Evolutionary conservation across 2,113 vertebrate genomes (phyloP).

Genomic region (Lampris incognitus): DNA sequence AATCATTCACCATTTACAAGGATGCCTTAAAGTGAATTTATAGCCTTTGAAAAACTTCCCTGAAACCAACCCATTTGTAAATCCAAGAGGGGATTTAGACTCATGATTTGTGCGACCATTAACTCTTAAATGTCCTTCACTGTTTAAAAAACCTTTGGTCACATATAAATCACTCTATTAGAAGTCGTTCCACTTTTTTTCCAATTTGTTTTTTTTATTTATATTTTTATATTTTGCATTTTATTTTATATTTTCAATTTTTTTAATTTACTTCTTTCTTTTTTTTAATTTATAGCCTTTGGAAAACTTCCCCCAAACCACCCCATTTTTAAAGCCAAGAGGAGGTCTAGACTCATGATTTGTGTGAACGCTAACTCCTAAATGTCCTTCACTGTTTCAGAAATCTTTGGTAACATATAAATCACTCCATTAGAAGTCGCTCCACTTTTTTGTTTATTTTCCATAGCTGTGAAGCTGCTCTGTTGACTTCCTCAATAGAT

Average conservation of each 20-base stretch:
- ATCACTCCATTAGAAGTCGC: too few species aligned
- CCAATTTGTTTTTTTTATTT: slow-evolving; percentile 14
- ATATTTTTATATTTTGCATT: too few species aligned
- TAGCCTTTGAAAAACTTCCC: not conserved
- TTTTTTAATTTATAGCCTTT: not conserved
- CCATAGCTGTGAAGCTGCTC: not conserved
- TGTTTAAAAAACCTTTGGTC: not conserved
- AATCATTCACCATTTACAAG: slow-evolving; percentile 29
- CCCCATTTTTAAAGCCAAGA: slow-evolving; percentile 33
- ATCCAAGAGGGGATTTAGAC: slow-evolving; percentile 36
- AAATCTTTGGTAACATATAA: too few species aligned
- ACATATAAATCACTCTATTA: too few species aligned
- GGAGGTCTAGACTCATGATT: slow-evolving; percentile 10
- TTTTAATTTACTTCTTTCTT: too few species aligned
- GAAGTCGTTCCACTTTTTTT: not conserved
- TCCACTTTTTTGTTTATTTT: slow-evolving; percentile 10
- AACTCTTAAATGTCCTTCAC: slow-evolving; percentile 19
- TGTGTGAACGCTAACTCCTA: slow-evolving; percentile 24
- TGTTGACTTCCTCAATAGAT: slow-evolving; percentile 46
- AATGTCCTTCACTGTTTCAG: not conserved
- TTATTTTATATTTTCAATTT: too few species aligned
- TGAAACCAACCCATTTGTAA: not conserved
- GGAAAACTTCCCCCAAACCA: not conserved
- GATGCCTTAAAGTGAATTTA: not conserved
- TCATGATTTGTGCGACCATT: slow-evolving; percentile 8